Percentiles rank a stretch among this genome's conserved stretches.
Evolutionary conservation across 2,113 vertebrate species (phyloP).

Genomic region (Panthera tigris): DNA sequence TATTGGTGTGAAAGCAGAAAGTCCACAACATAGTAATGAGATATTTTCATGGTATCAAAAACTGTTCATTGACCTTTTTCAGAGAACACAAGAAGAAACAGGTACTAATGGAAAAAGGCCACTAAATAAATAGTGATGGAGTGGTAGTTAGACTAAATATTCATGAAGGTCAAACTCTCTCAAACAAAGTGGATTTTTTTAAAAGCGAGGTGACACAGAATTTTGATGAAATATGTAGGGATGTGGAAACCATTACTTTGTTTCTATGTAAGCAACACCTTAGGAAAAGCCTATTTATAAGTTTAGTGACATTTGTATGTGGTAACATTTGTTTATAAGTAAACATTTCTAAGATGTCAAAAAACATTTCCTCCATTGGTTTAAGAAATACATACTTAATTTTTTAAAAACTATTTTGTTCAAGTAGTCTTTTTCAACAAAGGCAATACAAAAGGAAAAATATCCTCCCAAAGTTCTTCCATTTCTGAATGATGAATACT

Average conservation of each 20-base stretch:
- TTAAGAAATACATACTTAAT: background rate
- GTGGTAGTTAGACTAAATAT: background rate
- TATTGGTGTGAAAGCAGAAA: background rate
- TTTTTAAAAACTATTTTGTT: background rate
- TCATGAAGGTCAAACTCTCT: background rate
- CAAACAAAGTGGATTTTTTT: background rate
- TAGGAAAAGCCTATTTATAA: background rate
- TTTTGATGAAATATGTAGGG: background rate
- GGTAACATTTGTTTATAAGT: background rate
- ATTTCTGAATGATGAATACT: background rate
- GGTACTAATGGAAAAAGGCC: background rate
- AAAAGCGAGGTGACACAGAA: background rate
- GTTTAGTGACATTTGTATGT: background rate
- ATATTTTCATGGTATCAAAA: background rate
- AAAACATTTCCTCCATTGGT: background rate
- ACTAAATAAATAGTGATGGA: background rate
- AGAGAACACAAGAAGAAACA: background rate
- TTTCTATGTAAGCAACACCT: background rate
- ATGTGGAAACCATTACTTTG: background rate
- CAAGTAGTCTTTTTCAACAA: background rate
- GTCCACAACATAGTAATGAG: background rate
- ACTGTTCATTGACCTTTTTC: background rate
- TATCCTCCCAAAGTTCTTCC: background rate
- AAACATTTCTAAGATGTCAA: background rate
- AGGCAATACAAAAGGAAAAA: background rate